These are phyloP conservation scores for Dendrocopos noguchii DNA, from an alignment of 2,113 vertebrate species.

Conservation along the genomic window DNA sequence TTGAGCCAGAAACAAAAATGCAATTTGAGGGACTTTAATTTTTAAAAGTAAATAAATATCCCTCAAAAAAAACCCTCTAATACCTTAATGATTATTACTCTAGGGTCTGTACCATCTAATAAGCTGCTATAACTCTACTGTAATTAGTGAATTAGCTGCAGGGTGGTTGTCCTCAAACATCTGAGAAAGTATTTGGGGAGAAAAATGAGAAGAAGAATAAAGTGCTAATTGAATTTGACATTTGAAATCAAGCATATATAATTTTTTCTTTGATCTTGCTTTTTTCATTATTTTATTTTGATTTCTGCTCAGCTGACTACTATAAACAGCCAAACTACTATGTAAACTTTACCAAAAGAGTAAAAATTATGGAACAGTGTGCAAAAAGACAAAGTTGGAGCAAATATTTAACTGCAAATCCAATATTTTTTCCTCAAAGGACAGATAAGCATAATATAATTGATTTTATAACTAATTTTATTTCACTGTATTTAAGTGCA, in stretches of 20 bases:
- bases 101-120: not conserved
- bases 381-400: not conserved
- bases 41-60: not conserved
- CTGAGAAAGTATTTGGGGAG: not conserved
- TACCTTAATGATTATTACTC: not conserved
- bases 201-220: not conserved
- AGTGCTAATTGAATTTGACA: not conserved
- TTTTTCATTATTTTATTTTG: not conserved
- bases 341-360: not conserved
- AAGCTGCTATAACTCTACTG: not conserved
- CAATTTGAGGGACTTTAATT: not conserved
- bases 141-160: not conserved
- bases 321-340: not conserved
- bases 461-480: constrained; percentile 10
- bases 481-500: constrained; percentile 8
- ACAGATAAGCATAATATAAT: constrained; percentile 23
- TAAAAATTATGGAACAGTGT: not conserved
- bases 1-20: not conserved
- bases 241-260: not conserved
- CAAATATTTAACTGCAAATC: not conserved
- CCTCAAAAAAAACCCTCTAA: not conserved
- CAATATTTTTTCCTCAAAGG: constrained; percentile 15
- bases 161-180: not conserved
- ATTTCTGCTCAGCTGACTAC: not conserved
- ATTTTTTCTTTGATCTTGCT: not conserved